Percentiles rank a stretch among this genome's conserved stretches.
Evolutionary conservation across 2,888 invertebrate species (phyloP).

Genomic region (Abscondita cerata): DNA sequence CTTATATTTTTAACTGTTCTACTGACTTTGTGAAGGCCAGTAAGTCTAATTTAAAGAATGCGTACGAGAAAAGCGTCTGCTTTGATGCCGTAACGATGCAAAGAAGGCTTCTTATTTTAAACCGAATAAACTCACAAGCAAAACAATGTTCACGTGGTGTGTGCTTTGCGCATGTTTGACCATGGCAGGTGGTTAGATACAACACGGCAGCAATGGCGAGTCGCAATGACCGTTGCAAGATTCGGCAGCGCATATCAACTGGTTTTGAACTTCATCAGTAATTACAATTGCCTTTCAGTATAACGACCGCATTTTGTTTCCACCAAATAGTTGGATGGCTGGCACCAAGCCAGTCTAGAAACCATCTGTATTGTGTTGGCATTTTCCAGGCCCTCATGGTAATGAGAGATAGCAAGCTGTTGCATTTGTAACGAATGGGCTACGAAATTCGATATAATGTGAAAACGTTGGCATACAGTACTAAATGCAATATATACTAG

Average conservation of each 20-base stretch:
- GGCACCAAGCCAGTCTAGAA: not conserved
- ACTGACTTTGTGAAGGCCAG: conserved; percentile 12
- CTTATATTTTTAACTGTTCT: conserved; percentile 4
- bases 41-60: conserved; percentile 1
- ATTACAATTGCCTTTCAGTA: not conserved
- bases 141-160: conserved; percentile 73
- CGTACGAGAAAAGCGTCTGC: not conserved
- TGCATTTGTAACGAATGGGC: not conserved
- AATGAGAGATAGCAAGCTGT: not conserved
- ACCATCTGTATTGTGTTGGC: not conserved
- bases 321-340: not conserved
- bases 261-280: not conserved
- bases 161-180: too few relatives aligned
- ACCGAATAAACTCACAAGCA: conserved; percentile 69
- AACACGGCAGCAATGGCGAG: not conserved
- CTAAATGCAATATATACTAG: not conserved
- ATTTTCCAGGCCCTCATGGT: conserved; percentile 2
- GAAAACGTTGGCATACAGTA: not conserved
- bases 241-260: not conserved
- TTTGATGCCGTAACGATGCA: conserved; percentile 60
- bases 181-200: not conserved
- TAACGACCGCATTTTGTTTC: not conserved
- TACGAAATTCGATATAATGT: not conserved
- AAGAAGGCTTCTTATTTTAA: conserved; percentile 74
- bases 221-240: not conserved